Evolutionary conservation across 2,113 vertebrate species (phyloP).

Genomic region (Phrynosoma platyrhinos): DNA sequence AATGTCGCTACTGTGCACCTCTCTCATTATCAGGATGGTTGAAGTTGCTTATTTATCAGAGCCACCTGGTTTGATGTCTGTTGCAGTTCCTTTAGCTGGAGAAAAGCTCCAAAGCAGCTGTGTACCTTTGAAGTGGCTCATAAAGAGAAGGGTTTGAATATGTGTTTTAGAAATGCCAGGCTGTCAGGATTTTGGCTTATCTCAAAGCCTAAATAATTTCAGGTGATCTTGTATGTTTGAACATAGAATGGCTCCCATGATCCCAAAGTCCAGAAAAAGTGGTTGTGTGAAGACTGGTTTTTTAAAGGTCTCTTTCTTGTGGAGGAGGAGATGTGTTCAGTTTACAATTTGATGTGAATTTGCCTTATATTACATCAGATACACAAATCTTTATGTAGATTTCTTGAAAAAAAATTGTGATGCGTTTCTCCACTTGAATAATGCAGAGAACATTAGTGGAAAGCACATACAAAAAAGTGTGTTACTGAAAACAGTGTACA

Average conservation of each 20-base stretch:
- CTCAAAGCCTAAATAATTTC: not conserved
- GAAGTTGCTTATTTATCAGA: not conserved
- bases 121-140: not conserved
- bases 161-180: slow-evolving; percentile 1
- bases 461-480: too few species aligned
- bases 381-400: too few species aligned
- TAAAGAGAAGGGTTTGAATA: not conserved
- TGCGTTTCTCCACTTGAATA: too few species aligned
- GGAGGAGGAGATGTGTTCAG: too few species aligned
- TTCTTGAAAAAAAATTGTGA: too few species aligned
- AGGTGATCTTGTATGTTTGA: not conserved
- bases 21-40: not conserved
- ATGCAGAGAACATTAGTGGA: too few species aligned
- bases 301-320: too few species aligned
- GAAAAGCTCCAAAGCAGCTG: not conserved
- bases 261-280: not conserved
- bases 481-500: too few species aligned
- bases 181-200: not conserved
- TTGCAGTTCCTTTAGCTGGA: not conserved
- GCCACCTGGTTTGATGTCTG: not conserved
- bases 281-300: too few species aligned
- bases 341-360: too few species aligned
- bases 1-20: rapidly evolving
- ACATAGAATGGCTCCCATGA: not conserved
- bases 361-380: too few species aligned